Base-by-base conservation (phyloP, 2,113 vertebrate species). In the Chamaetylas fuelleborni region DNA sequence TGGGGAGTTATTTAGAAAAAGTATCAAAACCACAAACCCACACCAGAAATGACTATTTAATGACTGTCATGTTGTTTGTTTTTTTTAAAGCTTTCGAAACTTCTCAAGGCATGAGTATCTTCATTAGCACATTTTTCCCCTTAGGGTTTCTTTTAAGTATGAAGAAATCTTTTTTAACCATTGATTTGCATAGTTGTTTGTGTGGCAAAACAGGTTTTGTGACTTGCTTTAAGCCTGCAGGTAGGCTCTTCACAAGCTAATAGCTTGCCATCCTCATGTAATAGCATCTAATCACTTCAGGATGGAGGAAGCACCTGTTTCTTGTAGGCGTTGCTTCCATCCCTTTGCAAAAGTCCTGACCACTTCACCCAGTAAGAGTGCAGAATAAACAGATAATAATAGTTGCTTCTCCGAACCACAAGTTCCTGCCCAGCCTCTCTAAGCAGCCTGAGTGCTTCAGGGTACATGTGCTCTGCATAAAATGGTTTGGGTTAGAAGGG, bases 321-420 rank as follows among this genome's bases (percentile, higher is more conserved):
- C 13, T 57, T 67, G 31, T 20, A 24, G 54, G 51, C 47, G 2
- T 54, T 43, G 9, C 31, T 34, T 66, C 56, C 33, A 16, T 34
- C 3, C 4, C 31, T 62, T 88, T 51, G 54, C 8, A 10, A 17
- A 19, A 19, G 38, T 9, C 24, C 29, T 67, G 56, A 31, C 17
- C 40, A 0, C 42, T 56, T 83, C 72, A 60, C 18, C 34, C 9
- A 15, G 47, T 43, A 12, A 14, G 17, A 43, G 20, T 19, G 29
- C 9, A 7, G 69, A 16, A 28, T 47, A 22, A 28, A 20, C n/a
- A 43, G 23, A 15, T 60, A 3, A 3, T 60, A 12, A 22, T 36
- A 22, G 13, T n/a, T 7, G 2, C 9, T 34, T 48, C 14, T 3
- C 0, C 0, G 33, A 48, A 29, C 28, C 17, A 10, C 2, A 19